A percentile compares a stretch with the other conserved stretches of the same genome.
Evolutionary conservation across 2,888 invertebrate species (phyloP).

Genomic region (Cordilura impudica): DNA sequence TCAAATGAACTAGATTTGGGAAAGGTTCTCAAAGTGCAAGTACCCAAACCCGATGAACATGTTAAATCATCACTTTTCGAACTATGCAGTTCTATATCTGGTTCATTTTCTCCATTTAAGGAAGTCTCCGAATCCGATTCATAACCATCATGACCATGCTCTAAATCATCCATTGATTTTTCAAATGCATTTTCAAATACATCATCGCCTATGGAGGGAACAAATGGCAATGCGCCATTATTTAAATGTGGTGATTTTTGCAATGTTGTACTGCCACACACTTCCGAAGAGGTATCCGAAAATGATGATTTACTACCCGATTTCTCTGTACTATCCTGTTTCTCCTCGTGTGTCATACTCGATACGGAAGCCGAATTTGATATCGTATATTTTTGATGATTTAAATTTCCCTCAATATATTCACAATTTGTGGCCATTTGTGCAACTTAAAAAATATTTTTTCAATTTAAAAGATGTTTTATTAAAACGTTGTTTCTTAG

Average conservation of each 20-base stretch:
- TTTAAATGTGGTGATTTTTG: slow-evolving; percentile 13
- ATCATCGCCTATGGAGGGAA: slow-evolving; percentile 68
- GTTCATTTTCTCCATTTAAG: slow-evolving; percentile 59
- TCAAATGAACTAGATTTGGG: slow-evolving; percentile 71
- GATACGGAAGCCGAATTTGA: slow-evolving; percentile 45
- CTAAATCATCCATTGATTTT: slow-evolving; percentile 76
- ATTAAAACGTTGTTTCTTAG: not conserved
- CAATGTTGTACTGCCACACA: slow-evolving; percentile 29
- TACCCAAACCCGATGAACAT: slow-evolving; percentile 62
- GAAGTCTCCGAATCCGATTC: slow-evolving; percentile 75
- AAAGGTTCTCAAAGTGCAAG: slow-evolving; percentile 62
- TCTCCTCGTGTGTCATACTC: slow-evolving; percentile 65
- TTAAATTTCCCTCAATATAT: slow-evolving; percentile 67
- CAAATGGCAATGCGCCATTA: slow-evolving; percentile 13
- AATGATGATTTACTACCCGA: slow-evolving; percentile 60
- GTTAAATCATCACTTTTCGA: slow-evolving; percentile 57
- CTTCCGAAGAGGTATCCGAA: slow-evolving; percentile 56
- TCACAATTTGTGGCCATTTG: slow-evolving; percentile 75
- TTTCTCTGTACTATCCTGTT: slow-evolving; percentile 64
- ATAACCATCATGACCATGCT: slow-evolving; percentile 73
- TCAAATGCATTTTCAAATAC: slow-evolving; percentile 76
- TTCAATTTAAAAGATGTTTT: not conserved
- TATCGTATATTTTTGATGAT: slow-evolving; percentile 48
- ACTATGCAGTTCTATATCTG: slow-evolving; percentile 34
- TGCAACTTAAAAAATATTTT: not conserved